These are phyloP conservation scores for Diadema setosum DNA, from an alignment of 35 echinoderm and acorn worm species.

Conservation along the genomic window DNA sequence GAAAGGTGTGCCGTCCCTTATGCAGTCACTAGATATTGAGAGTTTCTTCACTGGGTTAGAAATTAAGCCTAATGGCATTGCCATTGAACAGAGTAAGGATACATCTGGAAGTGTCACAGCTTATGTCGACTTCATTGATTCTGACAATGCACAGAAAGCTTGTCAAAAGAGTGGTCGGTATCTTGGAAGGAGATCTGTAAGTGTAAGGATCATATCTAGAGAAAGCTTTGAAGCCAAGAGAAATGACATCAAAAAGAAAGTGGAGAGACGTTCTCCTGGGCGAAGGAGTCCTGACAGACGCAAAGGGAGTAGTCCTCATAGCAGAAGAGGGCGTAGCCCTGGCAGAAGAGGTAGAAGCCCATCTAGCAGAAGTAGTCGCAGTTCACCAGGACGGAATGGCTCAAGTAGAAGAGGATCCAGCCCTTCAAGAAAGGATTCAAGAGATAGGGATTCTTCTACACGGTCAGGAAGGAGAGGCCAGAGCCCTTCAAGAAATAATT, in stretches of 20 bases:
- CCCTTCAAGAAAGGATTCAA: background rate
- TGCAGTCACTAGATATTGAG: constrained; percentile 39
- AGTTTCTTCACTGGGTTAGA: constrained; percentile 74
- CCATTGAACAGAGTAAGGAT: constrained; percentile 37
- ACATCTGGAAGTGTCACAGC: constrained; percentile 29
- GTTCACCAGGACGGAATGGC: background rate
- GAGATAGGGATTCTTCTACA: background rate
- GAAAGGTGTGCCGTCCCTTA: constrained; percentile 63
- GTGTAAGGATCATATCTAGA: constrained; percentile 39
- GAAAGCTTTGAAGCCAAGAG: constrained; percentile 37
- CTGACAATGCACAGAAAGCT: constrained; percentile 25
- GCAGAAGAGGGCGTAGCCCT: constrained; percentile 1
- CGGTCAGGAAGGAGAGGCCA: background rate
- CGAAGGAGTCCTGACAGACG: background rate
- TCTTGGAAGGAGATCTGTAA: constrained; percentile 44
- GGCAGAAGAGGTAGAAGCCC: background rate
- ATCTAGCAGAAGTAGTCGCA: background rate
- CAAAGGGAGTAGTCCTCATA: background rate
- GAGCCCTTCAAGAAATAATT: background rate
- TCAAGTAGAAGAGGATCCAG: background rate
- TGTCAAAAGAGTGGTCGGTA: constrained; percentile 44
- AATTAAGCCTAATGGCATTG: constrained; percentile 41
- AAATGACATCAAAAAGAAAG: constrained; percentile 41
- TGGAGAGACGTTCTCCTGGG: background rate
- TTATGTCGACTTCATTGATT: constrained; percentile 64